Evolutionary conservation across 2,888 invertebrate species (phyloP).

Genomic region (Drosophila antonietae): DNA sequence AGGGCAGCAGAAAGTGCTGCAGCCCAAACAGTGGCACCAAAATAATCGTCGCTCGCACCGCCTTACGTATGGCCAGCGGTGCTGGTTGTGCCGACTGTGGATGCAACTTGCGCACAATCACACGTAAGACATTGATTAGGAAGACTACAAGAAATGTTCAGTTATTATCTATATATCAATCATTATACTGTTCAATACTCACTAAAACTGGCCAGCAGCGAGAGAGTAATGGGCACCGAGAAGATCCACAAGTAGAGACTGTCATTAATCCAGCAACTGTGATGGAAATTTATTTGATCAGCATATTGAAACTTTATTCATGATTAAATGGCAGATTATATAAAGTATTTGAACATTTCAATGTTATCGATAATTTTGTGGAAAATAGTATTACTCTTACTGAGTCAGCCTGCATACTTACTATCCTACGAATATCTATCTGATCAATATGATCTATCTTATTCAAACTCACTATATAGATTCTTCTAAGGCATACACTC

Average conservation of each 20-base stretch:
- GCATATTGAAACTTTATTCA: neutral
- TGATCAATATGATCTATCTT: too few relatives aligned
- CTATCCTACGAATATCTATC: too few relatives aligned
- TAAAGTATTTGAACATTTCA: too few relatives aligned
- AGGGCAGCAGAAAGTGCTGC: conserved; percentile 89
- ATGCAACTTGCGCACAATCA: conserved; percentile 88
- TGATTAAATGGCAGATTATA: neutral
- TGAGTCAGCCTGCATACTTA: neutral
- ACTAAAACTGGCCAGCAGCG: conserved; percentile 87
- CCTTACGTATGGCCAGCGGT: conserved; percentile 87
- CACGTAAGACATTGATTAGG: conserved; percentile 88
- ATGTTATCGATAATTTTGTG: neutral
- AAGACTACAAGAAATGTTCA: conserved; percentile 85
- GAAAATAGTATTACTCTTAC: neutral
- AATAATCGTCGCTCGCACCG: conserved; percentile 89
- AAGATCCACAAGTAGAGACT: conserved; percentile 88
- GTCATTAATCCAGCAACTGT: conserved; percentile 89
- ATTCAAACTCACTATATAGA: neutral
- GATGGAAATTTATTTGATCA: neutral
- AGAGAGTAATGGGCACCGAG: conserved; percentile 87
- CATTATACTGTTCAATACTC: conserved; percentile 55
- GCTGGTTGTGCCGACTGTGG: conserved; percentile 87
- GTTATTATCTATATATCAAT: neutral
- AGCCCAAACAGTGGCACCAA: conserved; percentile 91
- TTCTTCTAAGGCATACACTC: neutral